These are phyloP conservation scores for Frieseomelitta varia DNA, from an alignment of 1,140 invertebrate genomes.

Conservation along the genomic window DNA sequence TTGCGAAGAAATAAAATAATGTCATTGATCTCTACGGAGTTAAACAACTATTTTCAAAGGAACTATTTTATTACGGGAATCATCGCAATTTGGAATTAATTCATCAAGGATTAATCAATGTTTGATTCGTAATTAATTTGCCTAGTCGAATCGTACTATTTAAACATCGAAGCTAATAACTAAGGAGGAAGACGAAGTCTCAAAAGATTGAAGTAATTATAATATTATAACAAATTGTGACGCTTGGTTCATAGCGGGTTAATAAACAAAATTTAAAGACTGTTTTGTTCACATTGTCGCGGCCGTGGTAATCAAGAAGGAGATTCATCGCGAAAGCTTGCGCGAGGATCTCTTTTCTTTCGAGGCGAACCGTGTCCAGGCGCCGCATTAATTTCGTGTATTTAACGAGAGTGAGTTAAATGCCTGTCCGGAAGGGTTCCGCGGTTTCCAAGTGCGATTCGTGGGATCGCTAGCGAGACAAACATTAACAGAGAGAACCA, in stretches of 20 bases:
- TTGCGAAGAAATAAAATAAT: neutral
- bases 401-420: slow-evolving; percentile 60
- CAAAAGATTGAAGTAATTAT: no score
- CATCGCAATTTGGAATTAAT: no score
- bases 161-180: no score
- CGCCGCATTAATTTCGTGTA: slow-evolving; percentile 76
- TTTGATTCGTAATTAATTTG: no score
- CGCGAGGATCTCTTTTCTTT: slow-evolving; percentile 71
- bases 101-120: no score
- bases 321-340: slow-evolving; percentile 68
- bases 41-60: neutral
- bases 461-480: slow-evolving; percentile 9
- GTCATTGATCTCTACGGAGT: neutral
- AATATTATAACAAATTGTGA: no score
- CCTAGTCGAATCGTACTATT: no score
- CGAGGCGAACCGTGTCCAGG: slow-evolving; percentile 73
- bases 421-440: slow-evolving; percentile 45
- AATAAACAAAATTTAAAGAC: no score
- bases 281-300: neutral
- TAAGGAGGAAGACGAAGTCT: no score
- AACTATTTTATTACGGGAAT: neutral
- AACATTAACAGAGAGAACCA: neutral
- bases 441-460: slow-evolving; percentile 15
- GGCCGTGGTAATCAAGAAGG: neutral
- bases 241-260: no score